phyloP scores from a whole-genome alignment of 2,113 vertebrate genomes.

The Hypanus sabinus region DNA sequence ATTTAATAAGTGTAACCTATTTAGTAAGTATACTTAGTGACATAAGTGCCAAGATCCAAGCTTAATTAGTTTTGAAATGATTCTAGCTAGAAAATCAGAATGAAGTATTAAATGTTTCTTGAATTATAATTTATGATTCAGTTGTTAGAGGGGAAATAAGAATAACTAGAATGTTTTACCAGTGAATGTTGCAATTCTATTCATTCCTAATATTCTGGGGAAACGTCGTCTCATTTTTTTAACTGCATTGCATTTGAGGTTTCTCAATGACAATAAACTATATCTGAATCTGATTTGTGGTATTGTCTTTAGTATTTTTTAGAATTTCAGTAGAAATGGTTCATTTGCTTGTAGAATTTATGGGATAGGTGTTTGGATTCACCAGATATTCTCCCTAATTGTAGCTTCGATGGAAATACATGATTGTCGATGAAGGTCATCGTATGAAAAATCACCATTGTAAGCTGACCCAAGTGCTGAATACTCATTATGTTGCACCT shows the following conservation, averaged over 20 bases:
- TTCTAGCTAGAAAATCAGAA: neutral
- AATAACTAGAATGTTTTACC: neutral
- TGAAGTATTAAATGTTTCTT: neutral
- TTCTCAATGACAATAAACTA: too few species aligned
- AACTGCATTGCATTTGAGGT: too few species aligned
- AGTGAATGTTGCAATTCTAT: neutral
- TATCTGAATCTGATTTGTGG: too few species aligned
- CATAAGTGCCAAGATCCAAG: neutral
- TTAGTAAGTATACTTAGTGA: neutral
- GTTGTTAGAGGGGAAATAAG: neutral
- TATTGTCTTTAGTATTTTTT: neutral
- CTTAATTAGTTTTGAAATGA: neutral
- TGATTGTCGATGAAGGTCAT: slow-evolving; percentile 97
- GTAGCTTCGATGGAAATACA: slow-evolving; percentile 97
- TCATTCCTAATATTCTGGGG: too few species aligned
- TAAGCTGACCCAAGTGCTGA: slow-evolving; percentile 92
- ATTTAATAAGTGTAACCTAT: neutral
- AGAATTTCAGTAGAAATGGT: neutral
- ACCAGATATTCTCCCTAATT: neutral
- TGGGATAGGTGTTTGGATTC: neutral
- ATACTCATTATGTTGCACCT: slow-evolving; percentile 93
- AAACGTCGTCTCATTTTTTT: too few species aligned
- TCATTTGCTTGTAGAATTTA: neutral
- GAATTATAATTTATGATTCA: neutral
- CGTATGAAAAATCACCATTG: slow-evolving; percentile 99